phyloP scores from a whole-genome alignment of 2,113 vertebrate genomes.

The Platichthys stellatus region DNA sequence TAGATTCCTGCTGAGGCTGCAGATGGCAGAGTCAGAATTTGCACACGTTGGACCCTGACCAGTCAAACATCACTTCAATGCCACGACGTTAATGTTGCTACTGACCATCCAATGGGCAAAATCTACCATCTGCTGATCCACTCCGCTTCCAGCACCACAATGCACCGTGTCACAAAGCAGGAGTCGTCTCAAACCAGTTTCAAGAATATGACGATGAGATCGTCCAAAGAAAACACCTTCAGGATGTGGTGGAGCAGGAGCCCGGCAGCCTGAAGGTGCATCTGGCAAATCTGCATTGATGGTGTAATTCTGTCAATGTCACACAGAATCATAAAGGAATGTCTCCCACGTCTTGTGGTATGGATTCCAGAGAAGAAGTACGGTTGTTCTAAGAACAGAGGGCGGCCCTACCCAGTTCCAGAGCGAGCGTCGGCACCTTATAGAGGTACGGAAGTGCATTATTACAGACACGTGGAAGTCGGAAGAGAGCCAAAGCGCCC shows the following conservation, averaged over 20 bases:
- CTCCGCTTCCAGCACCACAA: not conserved
- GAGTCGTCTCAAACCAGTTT: not conserved
- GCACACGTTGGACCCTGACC: not conserved
- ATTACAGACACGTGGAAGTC: not conserved
- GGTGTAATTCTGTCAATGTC: too few species aligned
- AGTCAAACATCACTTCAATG: not conserved
- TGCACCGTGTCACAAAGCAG: not conserved
- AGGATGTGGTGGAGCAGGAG: not conserved
- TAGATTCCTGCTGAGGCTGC: not conserved
- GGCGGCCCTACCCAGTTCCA: not conserved
- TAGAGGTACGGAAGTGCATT: not conserved
- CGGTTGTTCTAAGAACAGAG: not conserved
- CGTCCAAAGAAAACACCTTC: not conserved
- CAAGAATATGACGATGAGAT: not conserved
- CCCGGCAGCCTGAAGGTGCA: not conserved
- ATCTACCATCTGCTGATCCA: not conserved
- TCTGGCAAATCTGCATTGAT: not conserved
- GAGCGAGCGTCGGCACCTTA: not conserved
- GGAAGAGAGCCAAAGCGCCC: not conserved
- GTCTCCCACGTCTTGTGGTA: too few species aligned
- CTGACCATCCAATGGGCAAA: too few species aligned
- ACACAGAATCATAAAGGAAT: too few species aligned
- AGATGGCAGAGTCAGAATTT: not conserved
- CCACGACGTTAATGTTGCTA: not conserved
- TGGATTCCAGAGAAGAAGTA: too few species aligned